Conservation (phyloP, 2,888 invertebrate species). For the Orthonevra nobilis region DNA sequence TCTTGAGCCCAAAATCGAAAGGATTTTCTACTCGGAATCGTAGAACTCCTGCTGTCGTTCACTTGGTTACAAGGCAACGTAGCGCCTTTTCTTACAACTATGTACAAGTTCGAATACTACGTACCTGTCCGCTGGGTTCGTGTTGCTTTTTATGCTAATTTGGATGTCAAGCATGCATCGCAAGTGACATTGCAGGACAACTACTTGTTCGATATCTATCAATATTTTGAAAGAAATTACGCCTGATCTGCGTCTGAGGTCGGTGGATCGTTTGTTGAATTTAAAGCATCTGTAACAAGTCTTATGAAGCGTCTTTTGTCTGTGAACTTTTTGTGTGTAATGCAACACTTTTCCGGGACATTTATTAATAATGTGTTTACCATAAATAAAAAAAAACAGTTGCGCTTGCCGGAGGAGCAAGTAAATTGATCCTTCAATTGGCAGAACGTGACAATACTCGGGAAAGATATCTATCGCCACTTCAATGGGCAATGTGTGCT, state of each 20-base stretch:
- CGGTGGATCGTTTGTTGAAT: constrained; percentile 36
- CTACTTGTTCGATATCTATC: constrained; percentile 65
- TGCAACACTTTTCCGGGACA: constrained; percentile 50
- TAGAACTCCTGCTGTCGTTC: constrained; percentile 38
- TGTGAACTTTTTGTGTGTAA: constrained; percentile 5
- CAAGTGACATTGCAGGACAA: constrained; percentile 61
- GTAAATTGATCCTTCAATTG: constrained; percentile 69
- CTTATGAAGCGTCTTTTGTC: constrained; percentile 48
- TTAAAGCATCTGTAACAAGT: constrained; percentile 50
- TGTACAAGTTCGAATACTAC: neutral
- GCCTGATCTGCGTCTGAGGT: constrained; percentile 2
- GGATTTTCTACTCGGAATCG: constrained; percentile 41
- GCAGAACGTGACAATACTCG: constrained; percentile 67
- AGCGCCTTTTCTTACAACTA: constrained; percentile 12
- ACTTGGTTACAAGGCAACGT: constrained; percentile 22
- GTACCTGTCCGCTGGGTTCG: constrained; percentile 18
- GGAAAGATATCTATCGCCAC: constrained; percentile 63
- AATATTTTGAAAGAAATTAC: constrained; percentile 65
- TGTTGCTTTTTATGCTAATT: constrained; percentile 65
- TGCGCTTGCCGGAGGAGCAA: constrained; percentile 3
- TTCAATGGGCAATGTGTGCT: constrained; percentile 47
- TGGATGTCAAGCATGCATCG: constrained; percentile 64
- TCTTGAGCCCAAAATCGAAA: constrained; percentile 49
- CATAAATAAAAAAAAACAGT: too few relatives aligned
- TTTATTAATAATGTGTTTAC: constrained; percentile 27